Percentiles rank a stretch among this genome's conserved stretches.
These are phyloP conservation scores for Merluccius polli DNA, from an alignment of 2,797 vertebrate genomes.

Conservation along the genomic window DNA sequence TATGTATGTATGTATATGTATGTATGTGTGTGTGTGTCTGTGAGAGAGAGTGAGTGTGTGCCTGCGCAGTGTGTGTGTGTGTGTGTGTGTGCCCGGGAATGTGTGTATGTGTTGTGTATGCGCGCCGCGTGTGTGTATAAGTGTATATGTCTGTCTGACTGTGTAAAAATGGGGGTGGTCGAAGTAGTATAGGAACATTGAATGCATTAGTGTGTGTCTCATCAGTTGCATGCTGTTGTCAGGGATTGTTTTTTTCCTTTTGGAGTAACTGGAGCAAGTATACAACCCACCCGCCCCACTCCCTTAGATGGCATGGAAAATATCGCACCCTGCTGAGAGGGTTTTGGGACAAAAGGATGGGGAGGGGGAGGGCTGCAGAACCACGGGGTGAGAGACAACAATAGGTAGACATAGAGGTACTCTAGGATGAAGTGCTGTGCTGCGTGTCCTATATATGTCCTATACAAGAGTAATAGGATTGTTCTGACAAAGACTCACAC, in stretches of 20 bases:
- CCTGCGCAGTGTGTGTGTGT: not conserved
- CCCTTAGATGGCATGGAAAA: conserved; percentile 49
- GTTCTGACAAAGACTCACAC: conserved; percentile 1
- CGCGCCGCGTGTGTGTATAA: not conserved
- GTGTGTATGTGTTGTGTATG: not conserved
- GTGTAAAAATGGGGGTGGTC: not conserved
- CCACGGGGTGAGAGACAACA: conserved; percentile 45
- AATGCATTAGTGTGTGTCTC: conserved; percentile 17
- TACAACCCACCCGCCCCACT: conserved; percentile 47
- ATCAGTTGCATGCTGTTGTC: conserved; percentile 33
- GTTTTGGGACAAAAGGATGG: conserved; percentile 66
- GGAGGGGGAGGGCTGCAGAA: conserved; percentile 52
- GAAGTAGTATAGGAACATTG: not conserved
- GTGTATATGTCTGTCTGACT: not conserved
- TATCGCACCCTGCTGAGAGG: conserved; percentile 54
- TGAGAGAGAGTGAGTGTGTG: no score
- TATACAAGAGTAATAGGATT: conserved; percentile 36
- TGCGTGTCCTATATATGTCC: conserved; percentile 45
- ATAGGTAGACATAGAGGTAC: conserved; percentile 43
- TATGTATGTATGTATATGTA: no score
- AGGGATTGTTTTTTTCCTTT: conserved; percentile 15
- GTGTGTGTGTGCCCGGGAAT: not conserved
- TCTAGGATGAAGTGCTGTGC: conserved; percentile 41
- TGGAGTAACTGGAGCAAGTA: conserved; percentile 57
- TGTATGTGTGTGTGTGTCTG: no score